Evolutionary conservation across 2,888 invertebrate species (phyloP), one percentile per base, ranked within the genome.

Genomic region (Sarcophaga subvicina): DNA sequence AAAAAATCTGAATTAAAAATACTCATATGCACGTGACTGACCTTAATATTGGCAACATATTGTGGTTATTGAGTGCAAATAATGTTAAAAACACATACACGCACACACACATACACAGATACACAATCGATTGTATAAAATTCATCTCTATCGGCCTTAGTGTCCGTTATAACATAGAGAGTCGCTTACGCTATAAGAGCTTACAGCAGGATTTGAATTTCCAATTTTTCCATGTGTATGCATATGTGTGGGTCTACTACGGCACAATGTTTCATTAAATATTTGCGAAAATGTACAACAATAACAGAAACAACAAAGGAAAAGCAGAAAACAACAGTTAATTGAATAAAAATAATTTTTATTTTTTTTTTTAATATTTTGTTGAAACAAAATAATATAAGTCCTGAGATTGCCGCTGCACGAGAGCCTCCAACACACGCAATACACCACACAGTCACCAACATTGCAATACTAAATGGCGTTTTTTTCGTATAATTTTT

Each of bases 31-130:
- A 54, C 14, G 17, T 14, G 49, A 69, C 47, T 70, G 54, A 54
- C 80, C 82, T 64, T 60, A 73, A 77, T 86, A 83, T 64, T 81
- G 84, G 87, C 64, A 87, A 79, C 87, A 87, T 76, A 87, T 87
- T 87, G 84, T 37, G 80, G 81, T 79, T 79, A 87, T 84, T 69
- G 70, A 81, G 81, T 76, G 79, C 60, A 66, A 64, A 49, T 64
- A 25, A 77, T 54, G 54, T 14, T 14, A 17, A 54, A 54, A 54
- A 54, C 8, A 17, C 54, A 37, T 3, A 37, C 37, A 37, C 8
- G 10, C 8, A 37, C 37, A 37, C 62, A n/a, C 45, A 37, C 17
- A 69, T 14, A 5, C 12, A 4, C 5, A 17, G 67, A n/a, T 45
- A 8, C 20, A 20, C 45, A 45, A 37, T 17, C 5, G 20, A 27